phyloP scores from a whole-genome alignment of 2,888 invertebrate species.

The Mystacides longicornis region DNA sequence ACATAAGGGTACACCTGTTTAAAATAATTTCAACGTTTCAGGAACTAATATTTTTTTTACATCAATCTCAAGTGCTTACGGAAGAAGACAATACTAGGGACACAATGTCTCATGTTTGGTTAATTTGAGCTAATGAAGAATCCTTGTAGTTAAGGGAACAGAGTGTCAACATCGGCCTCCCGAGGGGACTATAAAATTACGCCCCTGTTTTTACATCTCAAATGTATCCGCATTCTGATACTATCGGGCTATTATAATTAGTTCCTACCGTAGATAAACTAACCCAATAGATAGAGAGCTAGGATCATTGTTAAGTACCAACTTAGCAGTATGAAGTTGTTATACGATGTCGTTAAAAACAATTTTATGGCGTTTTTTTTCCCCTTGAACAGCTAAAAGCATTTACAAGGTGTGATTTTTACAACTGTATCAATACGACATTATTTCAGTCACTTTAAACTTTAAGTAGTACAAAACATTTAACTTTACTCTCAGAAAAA shows the following conservation, averaged over 20 bases:
- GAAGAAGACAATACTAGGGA: too few species aligned
- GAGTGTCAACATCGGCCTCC: conserved; percentile 22
- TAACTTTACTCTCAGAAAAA: too few species aligned
- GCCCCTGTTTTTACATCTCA: conserved; percentile 10
- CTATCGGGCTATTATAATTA: too few species aligned
- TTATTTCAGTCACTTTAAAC: not conserved
- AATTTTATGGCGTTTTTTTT: conserved; percentile 10
- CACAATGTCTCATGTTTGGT: too few species aligned
- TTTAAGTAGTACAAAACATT: not conserved
- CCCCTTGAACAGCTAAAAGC: not conserved
- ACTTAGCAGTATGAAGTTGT: not conserved
- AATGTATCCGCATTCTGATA: conserved; percentile 18
- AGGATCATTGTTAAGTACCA: not conserved
- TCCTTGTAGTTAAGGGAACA: conserved; percentile 22
- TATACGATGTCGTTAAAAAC: conserved; percentile 17
- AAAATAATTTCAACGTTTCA: too few species aligned
- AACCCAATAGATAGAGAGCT: not conserved
- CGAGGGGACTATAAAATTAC: conserved; percentile 25
- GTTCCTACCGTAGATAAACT: too few species aligned
- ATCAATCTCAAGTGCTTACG: too few species aligned
- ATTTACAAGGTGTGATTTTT: not conserved
- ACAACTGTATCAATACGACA: not conserved
- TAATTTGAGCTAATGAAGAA: too few species aligned
- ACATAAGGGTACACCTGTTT: too few species aligned
- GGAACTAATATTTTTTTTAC: too few species aligned